phyloP scores from a whole-genome alignment of 2,888 invertebrate species.

The Schizaphis graminum region DNA sequence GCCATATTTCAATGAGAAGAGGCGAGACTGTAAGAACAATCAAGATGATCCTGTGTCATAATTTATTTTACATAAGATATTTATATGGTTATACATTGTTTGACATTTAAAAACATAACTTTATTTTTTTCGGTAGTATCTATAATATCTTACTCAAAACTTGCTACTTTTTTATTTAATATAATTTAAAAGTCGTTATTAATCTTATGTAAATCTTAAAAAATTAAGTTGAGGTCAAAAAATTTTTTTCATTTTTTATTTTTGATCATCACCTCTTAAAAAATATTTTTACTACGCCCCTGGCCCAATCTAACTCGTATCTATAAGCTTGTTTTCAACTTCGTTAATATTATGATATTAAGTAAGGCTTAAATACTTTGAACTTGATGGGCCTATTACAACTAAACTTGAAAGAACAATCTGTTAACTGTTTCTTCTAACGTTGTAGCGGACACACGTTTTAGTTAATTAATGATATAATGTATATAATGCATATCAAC shows the following conservation, averaged over 20 bases:
- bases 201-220: background rate
- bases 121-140: background rate
- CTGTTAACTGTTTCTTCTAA: background rate
- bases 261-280: background rate
- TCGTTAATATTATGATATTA: background rate
- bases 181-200: background rate
- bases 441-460: background rate
- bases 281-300: background rate
- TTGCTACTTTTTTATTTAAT: background rate
- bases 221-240: background rate
- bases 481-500: background rate
- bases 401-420: background rate
- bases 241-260: background rate
- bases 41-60: background rate
- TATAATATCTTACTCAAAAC: background rate
- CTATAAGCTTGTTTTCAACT: background rate
- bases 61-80: background rate
- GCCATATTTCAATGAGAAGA: background rate
- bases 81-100: background rate
- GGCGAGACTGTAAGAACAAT: background rate
- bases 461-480: background rate
- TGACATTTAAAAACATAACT: background rate
- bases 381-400: background rate
- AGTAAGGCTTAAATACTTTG: background rate
- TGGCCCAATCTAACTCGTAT: background rate